phyloP scores from a whole-genome alignment of 2,113 vertebrate species.

The Pterocles burchelli region DNA sequence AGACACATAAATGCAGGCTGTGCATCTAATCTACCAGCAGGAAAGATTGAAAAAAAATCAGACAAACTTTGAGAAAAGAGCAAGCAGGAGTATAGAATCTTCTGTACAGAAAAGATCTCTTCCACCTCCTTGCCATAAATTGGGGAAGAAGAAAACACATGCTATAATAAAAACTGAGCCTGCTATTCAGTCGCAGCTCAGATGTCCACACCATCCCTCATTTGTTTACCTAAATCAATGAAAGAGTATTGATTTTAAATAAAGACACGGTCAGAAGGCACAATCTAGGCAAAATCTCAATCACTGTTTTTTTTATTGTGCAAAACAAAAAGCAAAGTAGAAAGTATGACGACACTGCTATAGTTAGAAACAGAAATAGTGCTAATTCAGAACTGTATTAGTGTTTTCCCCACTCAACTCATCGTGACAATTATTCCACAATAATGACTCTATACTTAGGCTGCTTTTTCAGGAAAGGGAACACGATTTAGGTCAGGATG shows the following conservation, averaged over 20 bases:
- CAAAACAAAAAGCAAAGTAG: background rate
- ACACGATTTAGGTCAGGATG: constrained; percentile 22
- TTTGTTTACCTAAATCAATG: background rate
- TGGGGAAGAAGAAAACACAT: background rate
- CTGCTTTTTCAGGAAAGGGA: constrained; percentile 7
- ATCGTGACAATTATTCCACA: background rate
- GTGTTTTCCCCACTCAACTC: background rate
- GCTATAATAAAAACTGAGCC: background rate
- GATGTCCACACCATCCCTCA: background rate
- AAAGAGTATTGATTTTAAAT: background rate
- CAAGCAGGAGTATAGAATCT: background rate
- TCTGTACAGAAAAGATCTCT: background rate
- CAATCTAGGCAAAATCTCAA: background rate
- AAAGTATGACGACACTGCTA: background rate
- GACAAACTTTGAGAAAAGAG: background rate
- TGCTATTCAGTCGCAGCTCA: background rate
- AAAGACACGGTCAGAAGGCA: background rate
- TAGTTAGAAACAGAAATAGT: constrained; percentile 24
- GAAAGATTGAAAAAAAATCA: background rate
- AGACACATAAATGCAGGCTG: background rate
- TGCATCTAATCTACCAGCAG: background rate
- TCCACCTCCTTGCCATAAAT: background rate
- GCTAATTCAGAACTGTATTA: constrained; percentile 12
- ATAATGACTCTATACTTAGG: background rate
- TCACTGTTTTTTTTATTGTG: background rate